A percentile compares a stretch with the other conserved stretches of the same genome.
These are phyloP conservation scores for Sesamia nonagrioides DNA, from an alignment of 1,140 invertebrate species.

Conservation along the genomic window DNA sequence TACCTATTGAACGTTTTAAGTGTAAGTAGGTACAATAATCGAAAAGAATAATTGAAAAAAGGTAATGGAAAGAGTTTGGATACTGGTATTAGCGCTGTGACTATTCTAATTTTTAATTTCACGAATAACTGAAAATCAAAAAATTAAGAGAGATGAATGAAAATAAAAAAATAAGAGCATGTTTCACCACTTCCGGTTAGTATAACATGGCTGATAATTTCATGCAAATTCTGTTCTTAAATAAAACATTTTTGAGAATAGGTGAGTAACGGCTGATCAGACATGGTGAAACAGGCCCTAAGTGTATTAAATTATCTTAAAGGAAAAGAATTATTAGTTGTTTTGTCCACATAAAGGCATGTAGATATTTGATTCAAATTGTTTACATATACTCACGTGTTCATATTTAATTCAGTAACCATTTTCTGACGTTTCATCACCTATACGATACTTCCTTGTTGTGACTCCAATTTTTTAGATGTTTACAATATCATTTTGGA, in stretches of 20 bases:
- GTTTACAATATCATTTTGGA: slow-evolving; percentile 41
- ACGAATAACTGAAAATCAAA: slow-evolving; percentile 31
- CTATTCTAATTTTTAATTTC: slow-evolving; percentile 47
- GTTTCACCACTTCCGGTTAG: background rate
- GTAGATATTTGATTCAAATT: slow-evolving; percentile 34
- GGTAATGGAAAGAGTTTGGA: slow-evolving; percentile 30
- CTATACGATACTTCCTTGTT: slow-evolving; percentile 35
- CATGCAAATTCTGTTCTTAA: background rate
- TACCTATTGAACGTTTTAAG: slow-evolving; percentile 22
- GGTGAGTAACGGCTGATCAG: background rate
- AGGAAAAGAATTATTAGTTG: slow-evolving; percentile 30
- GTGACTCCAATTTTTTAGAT: slow-evolving; percentile 44
- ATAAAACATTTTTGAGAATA: background rate
- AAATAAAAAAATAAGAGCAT: background rate
- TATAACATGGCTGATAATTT: too few species aligned
- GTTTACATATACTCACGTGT: slow-evolving; percentile 19
- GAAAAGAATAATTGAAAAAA: slow-evolving; percentile 24
- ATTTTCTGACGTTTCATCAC: slow-evolving; percentile 10
- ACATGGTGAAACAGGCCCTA: background rate
- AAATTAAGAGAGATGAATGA: too few species aligned
- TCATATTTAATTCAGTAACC: slow-evolving; percentile 21
- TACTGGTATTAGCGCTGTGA: slow-evolving; percentile 47
- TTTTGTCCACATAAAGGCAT: slow-evolving; percentile 4
- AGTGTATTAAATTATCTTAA: background rate
- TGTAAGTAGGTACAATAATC: slow-evolving; percentile 34